Conservation (phyloP, 2,888 invertebrate species). For the Eupithecia inturbata region DNA sequence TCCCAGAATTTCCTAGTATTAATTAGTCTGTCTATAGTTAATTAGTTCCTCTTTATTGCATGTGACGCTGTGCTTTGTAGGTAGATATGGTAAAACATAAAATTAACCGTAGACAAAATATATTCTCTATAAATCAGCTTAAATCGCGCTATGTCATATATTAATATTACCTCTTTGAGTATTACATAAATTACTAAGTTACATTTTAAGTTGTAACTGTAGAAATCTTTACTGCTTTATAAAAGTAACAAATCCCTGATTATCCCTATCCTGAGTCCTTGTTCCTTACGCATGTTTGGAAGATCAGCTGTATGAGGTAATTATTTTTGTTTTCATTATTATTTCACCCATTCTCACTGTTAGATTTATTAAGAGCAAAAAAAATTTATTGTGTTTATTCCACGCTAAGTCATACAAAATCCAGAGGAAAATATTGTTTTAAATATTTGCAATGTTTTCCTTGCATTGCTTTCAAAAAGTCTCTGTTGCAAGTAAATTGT, state of each 20-base stretch:
- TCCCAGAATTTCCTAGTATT: not conserved
- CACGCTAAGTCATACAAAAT: not conserved
- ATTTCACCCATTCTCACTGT: conserved; percentile 31
- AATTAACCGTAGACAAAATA: not conserved
- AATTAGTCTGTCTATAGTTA: not conserved
- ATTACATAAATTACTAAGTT: not conserved
- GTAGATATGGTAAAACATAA: not conserved
- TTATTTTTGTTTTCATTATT: conserved; percentile 63
- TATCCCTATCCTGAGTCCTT: conserved; percentile 60
- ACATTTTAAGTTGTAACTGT: not conserved
- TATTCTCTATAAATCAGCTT: not conserved
- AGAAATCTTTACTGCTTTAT: conserved; percentile 45
- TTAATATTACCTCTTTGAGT: not conserved
- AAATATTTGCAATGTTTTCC: not conserved
- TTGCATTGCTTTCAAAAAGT: not conserved
- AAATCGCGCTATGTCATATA: not conserved
- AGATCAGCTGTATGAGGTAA: conserved; percentile 77
- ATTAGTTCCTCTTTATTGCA: not conserved
- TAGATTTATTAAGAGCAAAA: conserved; percentile 20
- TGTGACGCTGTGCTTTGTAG: not conserved
- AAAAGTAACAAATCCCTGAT: conserved; percentile 54
- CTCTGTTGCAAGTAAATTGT: not conserved
- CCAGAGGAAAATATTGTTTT: not conserved
- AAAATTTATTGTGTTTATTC: not conserved
- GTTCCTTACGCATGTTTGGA: conserved; percentile 76